A percentile compares a stretch with the other conserved stretches of the same genome.
These are phyloP conservation scores for Chondrosia reniformis DNA, from an alignment of 37 sponge, comb jelly and placozoan genomes.

Conservation along the genomic window DNA sequence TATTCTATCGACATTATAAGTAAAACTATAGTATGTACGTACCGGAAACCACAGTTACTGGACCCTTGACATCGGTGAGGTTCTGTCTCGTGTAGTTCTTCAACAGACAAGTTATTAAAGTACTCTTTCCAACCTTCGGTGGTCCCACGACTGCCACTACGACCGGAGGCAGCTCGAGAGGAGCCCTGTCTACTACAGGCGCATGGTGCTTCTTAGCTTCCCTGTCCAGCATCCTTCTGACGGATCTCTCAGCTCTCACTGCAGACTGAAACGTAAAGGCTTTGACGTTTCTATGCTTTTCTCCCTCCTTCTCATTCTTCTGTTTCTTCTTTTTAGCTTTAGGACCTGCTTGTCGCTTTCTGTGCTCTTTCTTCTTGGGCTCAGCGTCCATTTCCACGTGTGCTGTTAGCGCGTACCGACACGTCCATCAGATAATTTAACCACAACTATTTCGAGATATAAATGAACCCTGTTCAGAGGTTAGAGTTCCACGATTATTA, in stretches of 20 bases:
- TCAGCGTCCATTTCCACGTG: slow-evolving; percentile 49
- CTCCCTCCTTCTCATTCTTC: slow-evolving; percentile 29
- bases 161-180: slow-evolving; percentile 87
- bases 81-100: slow-evolving; percentile 89
- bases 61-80: slow-evolving; percentile 72
- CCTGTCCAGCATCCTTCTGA: slow-evolving; percentile 76
- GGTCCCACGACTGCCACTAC: slow-evolving; percentile 96
- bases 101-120: slow-evolving; percentile 78
- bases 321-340: slow-evolving; percentile 86
- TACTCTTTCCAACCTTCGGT: slow-evolving; percentile 92
- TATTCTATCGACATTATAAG: too few relatives aligned
- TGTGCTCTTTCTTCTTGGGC: slow-evolving; percentile 60
- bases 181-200: slow-evolving; percentile 83
- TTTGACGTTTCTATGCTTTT: slow-evolving; percentile 65
- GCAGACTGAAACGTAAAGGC: slow-evolving; percentile 93
- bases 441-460: not conserved
- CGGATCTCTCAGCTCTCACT: slow-evolving; percentile 71
- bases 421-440: not conserved
- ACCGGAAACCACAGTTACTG: slow-evolving; percentile 89
- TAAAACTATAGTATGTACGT: too few relatives aligned
- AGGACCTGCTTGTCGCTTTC: slow-evolving; percentile 74
- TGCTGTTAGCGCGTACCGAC: not conserved
- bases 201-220: slow-evolving; percentile 78
- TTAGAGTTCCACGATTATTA: too few relatives aligned
- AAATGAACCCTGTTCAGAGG: too few relatives aligned